Percentiles rank a stretch among this genome's conserved stretches.
phyloP scores from a whole-genome alignment of 2,113 vertebrate genomes.

The Xiphorhynchus elegans region DNA sequence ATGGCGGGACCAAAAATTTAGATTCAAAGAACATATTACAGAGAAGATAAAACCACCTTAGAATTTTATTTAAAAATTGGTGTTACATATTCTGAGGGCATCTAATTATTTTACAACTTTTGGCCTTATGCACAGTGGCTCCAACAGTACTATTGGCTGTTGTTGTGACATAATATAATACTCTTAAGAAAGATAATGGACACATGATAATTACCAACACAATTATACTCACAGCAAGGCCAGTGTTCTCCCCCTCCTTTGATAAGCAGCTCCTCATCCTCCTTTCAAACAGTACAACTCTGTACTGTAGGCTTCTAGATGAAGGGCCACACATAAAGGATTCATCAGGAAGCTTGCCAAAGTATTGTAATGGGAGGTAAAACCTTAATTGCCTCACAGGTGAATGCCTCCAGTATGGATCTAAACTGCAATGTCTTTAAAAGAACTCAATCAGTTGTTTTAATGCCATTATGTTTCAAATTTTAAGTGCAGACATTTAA shows the following conservation, averaged over 20 bases:
- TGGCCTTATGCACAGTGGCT: neutral
- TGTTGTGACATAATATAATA: neutral
- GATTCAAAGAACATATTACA: neutral
- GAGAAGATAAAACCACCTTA: neutral
- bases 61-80: neutral
- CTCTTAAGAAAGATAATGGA: neutral
- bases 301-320: conserved; percentile 4
- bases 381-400: conserved; percentile 49
- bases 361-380: conserved; percentile 40
- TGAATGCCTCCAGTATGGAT: conserved; percentile 43
- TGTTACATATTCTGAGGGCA: neutral
- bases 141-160: neutral
- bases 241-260: neutral
- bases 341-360: conserved; percentile 61
- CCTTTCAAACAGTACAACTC: neutral
- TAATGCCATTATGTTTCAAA: conserved; percentile 20
- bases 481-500: conserved; percentile 42
- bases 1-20: neutral
- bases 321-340: conserved; percentile 14
- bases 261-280: neutral
- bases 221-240: neutral
- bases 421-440: conserved; percentile 30
- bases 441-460: conserved; percentile 28
- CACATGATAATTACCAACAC: neutral
- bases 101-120: neutral